Evolutionary conservation across 2,113 vertebrate genomes (phyloP).

Genomic region (Climacteris rufus): DNA sequence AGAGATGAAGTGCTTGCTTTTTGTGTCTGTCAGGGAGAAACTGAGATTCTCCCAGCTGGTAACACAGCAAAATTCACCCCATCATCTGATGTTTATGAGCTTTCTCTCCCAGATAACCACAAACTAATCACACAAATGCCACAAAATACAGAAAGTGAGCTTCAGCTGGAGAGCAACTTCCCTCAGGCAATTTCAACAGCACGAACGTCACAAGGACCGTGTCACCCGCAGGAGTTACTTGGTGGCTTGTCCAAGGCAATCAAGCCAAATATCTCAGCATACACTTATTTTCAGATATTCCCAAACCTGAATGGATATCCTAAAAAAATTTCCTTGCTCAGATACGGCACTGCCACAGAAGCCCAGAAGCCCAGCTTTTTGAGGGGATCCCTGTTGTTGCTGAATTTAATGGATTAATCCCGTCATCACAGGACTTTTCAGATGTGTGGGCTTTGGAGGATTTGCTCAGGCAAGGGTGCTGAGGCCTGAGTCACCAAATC

Average conservation of each 20-base stretch:
- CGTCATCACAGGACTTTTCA: background rate
- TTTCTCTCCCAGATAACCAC: background rate
- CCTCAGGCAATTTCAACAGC: background rate
- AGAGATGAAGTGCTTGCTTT: background rate
- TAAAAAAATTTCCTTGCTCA: background rate
- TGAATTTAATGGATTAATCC: background rate
- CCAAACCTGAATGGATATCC: background rate
- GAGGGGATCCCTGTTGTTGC: background rate
- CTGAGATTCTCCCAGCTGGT: background rate
- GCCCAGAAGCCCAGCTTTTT: background rate
- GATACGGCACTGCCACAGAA: background rate
- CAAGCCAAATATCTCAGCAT: background rate
- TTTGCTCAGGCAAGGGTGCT: background rate
- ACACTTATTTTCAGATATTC: background rate
- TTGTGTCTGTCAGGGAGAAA: background rate
- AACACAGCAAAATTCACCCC: background rate
- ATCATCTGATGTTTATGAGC: background rate
- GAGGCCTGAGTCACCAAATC: background rate
- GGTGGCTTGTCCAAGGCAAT: background rate
- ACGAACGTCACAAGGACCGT: background rate
- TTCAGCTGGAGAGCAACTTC: background rate
- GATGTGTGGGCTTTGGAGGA: accelerated
- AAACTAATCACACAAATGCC: background rate
- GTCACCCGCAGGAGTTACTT: background rate
- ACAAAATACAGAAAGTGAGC: background rate